phyloP scores from a whole-genome alignment of 2,888 invertebrate genomes.

The Cylloceria caligata region DNA sequence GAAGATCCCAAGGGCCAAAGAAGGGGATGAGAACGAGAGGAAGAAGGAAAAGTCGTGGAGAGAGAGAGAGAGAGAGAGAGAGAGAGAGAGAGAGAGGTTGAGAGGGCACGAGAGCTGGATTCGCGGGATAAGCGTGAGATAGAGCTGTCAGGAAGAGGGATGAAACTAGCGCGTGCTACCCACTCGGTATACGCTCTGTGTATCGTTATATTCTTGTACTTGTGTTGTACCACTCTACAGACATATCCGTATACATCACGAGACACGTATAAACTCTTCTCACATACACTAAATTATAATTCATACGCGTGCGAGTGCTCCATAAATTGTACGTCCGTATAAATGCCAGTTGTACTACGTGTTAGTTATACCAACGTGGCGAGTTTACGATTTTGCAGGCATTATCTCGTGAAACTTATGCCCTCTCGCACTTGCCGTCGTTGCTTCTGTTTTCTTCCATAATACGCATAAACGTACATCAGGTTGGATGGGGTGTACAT shows the following conservation, averaged over 20 bases:
- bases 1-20: slow-evolving; percentile 62
- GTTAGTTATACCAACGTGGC: slow-evolving; percentile 53
- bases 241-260: slow-evolving; percentile 12
- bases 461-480: neutral
- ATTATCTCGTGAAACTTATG: slow-evolving; percentile 46
- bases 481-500: neutral
- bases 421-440: slow-evolving; percentile 23
- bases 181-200: slow-evolving; percentile 30
- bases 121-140: slow-evolving; percentile 79
- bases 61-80: slow-evolving; percentile 70
- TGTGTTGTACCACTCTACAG: slow-evolving; percentile 23
- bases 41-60: slow-evolving; percentile 69
- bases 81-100: slow-evolving; percentile 71
- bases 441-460: neutral
- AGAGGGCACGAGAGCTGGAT: slow-evolving; percentile 74
- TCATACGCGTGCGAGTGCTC: slow-evolving; percentile 57
- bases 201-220: slow-evolving; percentile 57
- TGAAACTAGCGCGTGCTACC: slow-evolving; percentile 78
- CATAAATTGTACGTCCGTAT: slow-evolving; percentile 58
- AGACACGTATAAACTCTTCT: slow-evolving; percentile 23
- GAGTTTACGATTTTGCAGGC: slow-evolving; percentile 59
- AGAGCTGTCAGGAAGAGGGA: slow-evolving; percentile 82
- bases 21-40: slow-evolving; percentile 65
- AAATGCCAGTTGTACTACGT: slow-evolving; percentile 57
- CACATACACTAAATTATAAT: slow-evolving; percentile 55